Evolutionary conservation across 2,888 invertebrate species (phyloP), one percentile per base, ranked within the genome.

Genomic region (Margaritifera margaritifera): DNA sequence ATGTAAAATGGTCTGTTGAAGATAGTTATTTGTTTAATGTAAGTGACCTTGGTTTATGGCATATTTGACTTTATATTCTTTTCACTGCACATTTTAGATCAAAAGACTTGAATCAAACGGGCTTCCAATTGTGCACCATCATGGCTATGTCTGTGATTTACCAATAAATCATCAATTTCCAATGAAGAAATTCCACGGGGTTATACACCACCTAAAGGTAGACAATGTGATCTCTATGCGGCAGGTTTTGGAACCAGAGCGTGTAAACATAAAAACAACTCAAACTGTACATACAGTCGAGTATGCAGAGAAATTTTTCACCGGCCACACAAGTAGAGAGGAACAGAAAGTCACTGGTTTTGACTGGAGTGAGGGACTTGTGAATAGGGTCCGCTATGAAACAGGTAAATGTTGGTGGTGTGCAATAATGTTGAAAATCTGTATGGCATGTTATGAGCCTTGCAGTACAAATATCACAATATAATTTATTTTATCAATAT

Each of bases 321-420:
- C 51, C 58, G 87, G 87, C 11, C 66, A 72, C 54, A 86, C 84
- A 19, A 71, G 80, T 25, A 68, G 56, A 19, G 69, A 79, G 31
- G 87, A 86, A 74, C 86, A 86, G 66, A 78, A 79, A 69, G 68
- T 65, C 22, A 85, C 84, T 50, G 87, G 87, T 2, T 86, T 87
- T 66, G 68, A 73, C 8, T 87, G 87, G 87, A 80, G 78, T 56
- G 64, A 74, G 61, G 85, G 84, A 5, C 68, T 87, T 42, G 80
- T 83, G 19, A 79, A 77, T n/a, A 68, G 87, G 62, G 85, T 85
- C 31, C 72, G 84, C 65, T 81, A 82, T 74, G 87, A 86, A 77
- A 83, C 85, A 72, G 86, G 86, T 86, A 65, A 51, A 1, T 27
- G 52, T 20, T 20, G 19, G 24, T 22, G 54, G 19, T 53, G 19